Base-by-base conservation (phyloP, 2,888 invertebrate genomes). In the Megastigmus dorsalis region DNA sequence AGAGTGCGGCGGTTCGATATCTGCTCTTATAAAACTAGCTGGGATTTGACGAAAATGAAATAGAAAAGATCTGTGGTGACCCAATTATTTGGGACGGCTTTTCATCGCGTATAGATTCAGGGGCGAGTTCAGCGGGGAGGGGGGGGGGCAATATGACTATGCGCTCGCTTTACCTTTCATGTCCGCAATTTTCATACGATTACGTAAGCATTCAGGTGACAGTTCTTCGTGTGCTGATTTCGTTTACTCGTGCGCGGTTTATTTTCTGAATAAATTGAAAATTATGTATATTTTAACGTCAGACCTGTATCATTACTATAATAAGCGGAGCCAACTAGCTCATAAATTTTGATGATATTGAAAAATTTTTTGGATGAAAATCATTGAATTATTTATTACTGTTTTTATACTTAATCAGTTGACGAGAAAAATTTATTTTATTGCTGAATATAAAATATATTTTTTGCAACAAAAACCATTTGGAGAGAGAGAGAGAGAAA, bases 41-140 rank as follows among this genome's bases (percentile, higher is more conserved):
- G 23, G 36, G 23, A 62, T 69, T 69, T 62, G 60, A 62, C 52
- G 52, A 52, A 69, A 60, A 41, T 50, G 38, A 18, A 45, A 55
- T 50, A 36, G 13, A 38, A 45, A 55, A 57, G 36, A 57, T 36
- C 15, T 38, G 26, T 36, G n/a, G 43, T 55, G 67, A 67, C 67
- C 67, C 33, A 45, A 45, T 67, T 67, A n/a, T n/a, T 10, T 33
- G 54, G 41, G 26, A 18, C 30, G 28, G 50, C 41, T 41, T 9
- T 28, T 6, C 33, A 6, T 18, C n/a, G 28, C 13, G 43, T 9
- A 36, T 33, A 50, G 33, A 33, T 69, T 60, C 50, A 20, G 18
- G 10, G 18, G 20, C 5, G 6, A 13, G 18, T 13, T 2, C 2
- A 10, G 26, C 15, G 26, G 26, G 9, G 30, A 48, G 28, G 26